Evolutionary conservation across 2,888 invertebrate species (phyloP).

Genomic region (Lasioglossum villosulum): DNA sequence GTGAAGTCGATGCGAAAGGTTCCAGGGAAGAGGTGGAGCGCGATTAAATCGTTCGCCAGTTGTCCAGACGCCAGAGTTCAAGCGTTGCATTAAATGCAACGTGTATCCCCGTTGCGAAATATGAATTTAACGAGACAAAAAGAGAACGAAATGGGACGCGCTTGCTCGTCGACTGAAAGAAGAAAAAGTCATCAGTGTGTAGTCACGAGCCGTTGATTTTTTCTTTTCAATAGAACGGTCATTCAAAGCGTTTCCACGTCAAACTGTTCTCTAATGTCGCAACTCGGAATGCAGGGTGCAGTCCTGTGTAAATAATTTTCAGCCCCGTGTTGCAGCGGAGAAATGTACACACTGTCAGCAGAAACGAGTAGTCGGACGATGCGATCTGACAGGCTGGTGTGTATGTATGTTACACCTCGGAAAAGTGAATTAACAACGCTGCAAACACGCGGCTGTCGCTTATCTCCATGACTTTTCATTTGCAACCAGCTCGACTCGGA

Average conservation of each 20-base stretch:
- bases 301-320: not conserved
- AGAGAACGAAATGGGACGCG: not conserved
- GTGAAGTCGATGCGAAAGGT: not conserved
- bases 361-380: not conserved
- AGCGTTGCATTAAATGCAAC: not conserved
- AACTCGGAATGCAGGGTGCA: conserved; percentile 3
- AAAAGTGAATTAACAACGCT: not conserved
- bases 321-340: not conserved
- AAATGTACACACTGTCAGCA: not conserved
- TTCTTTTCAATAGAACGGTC: conserved; percentile 1
- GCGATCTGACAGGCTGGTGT: not conserved
- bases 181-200: not conserved
- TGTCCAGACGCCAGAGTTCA: not conserved
- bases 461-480: not conserved
- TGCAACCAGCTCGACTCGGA: not conserved
- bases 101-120: not conserved
- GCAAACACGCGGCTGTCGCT: not conserved
- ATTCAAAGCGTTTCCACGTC: not conserved
- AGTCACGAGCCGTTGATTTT: not conserved
- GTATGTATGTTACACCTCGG: not conserved
- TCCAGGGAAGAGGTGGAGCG: not conserved
- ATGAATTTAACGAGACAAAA: conserved; percentile 5
- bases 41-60: not conserved
- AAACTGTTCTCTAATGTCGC: not conserved
- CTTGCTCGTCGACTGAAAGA: not conserved